A percentile compares a stretch with the other conserved stretches of the same genome.
These are phyloP conservation scores for Sitta europaea DNA, from an alignment of 2,113 vertebrate species.

Conservation along the genomic window DNA sequence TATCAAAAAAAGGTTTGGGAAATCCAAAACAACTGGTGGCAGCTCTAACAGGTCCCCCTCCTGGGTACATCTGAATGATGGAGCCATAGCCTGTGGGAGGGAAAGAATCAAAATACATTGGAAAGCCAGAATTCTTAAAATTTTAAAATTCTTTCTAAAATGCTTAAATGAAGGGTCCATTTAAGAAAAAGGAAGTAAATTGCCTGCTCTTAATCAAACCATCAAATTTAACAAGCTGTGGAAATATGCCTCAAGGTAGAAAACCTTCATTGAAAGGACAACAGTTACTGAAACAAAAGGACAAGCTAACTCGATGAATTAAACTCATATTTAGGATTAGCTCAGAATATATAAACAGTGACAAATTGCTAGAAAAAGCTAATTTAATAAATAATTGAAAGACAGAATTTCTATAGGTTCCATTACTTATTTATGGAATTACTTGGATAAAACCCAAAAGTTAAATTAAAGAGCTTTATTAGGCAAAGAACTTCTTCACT, in stretches of 20 bases:
- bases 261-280: background rate
- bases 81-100: slow-evolving; percentile 85
- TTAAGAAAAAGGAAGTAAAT: background rate
- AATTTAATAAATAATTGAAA: background rate
- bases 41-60: slow-evolving; percentile 84
- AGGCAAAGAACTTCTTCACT: background rate
- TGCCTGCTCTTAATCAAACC: background rate
- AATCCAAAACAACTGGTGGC: slow-evolving; percentile 94
- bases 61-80: slow-evolving; percentile 92
- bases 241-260: background rate
- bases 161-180: background rate
- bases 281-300: background rate
- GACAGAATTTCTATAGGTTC: background rate
- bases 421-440: background rate
- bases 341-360: background rate
- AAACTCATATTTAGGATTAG: background rate
- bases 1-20: slow-evolving; percentile 82
- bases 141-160: background rate
- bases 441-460: background rate
- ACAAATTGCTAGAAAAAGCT: background rate
- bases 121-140: background rate
- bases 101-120: background rate
- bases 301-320: background rate
- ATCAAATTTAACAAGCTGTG: background rate
- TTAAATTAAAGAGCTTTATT: background rate